Base-by-base conservation (phyloP, 2,113 vertebrate genomes). In the Halichoeres trimaculatus region DNA sequence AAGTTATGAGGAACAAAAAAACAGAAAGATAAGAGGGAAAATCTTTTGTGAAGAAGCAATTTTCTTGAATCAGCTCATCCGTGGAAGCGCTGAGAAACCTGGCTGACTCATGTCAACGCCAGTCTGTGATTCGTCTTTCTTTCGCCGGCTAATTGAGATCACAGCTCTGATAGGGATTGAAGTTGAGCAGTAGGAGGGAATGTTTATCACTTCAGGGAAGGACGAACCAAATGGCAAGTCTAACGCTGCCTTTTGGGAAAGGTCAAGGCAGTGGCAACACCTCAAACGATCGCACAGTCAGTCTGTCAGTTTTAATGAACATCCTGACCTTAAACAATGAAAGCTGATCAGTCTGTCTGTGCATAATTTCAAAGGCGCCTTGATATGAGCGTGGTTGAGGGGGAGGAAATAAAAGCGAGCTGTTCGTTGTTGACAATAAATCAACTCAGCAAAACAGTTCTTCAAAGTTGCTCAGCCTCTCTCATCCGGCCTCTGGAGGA, bases 271-370 rank as follows among this genome's bases (percentile, higher is more conserved):
- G 63, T 67, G 81, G 80, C 84, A 83, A 78, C 77, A 79, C 72
- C 74, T 87, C 81, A 84, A 91, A 80, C 80, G 71, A 74, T 83
- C 52, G 48, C 57, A 77, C 74, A 78, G 88, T 84, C 78, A 77
- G 85, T 74, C 83, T 91, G 90, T 90, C 88, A 85, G 70, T 85
- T 92, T 92, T 93, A 93, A 93, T 93, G 90, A 93, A 93, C 84
- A 87, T 66, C 50, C 69, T 93, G 93, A 94, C 93, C 93, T 95
- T 94, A 89, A 93, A 88, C 85, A 88, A 83, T 82, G 83, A 86
- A 79, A 82, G 86, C 66, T 65, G 79, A 91, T 93, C 90, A 83
- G 76, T 90, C 80, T 76, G 82, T 66, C 45, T 43, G 12, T 80
- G 78, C 76, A 83, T 90, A 77, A 83, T 86, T 81, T 81, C 76